Evolutionary conservation across 2,113 vertebrate species (phyloP), one percentile per base, ranked within the genome.

Genomic region (Pica pica): DNA sequence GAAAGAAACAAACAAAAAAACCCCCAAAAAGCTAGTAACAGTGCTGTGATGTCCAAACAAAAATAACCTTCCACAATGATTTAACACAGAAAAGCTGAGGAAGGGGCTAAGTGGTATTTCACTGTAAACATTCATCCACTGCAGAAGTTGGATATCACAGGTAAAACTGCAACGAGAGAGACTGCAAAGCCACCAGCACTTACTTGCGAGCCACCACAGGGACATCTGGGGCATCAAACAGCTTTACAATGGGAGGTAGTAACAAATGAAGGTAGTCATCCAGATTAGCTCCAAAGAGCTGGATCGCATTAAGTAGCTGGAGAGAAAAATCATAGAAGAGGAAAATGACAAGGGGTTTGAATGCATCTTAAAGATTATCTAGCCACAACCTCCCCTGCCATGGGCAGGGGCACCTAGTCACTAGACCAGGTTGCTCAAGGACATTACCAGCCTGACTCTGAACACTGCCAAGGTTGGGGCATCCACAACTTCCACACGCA

Each of bases 261-360:
- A 99, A 91, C 94, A 99, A 97, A 92, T 99, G 99, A 64, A 99
- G 98, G 95, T 99, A 99, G 97, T 99, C 99, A 16, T 99, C 99
- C 83, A 99, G 95, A 96, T 99, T 99, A 87, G 99, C 99, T 35
- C 99, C 99, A 83, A 99, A 99, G 91, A 99, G 98, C 98, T 99
- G 99, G 96, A 99, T 99, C 1, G 99, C 99, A 52, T 99, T 98
- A 82, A 99, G 93, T 10, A 99, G 93, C 99, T 99, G 96, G 30
- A 92, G 41, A 57, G 70, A 78, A 95, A 96, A 91, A 47, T 41
- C 39, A 59, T 0, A n/a, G 13, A 46, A 28, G 28, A 70, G 33
- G 33, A 69, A 8, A 41, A 75, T 31, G 61, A 60, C 21, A 47
- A 44, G 4, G 39, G 28, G 33, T 17, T 67, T 33, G 28, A 67